These are phyloP conservation scores for Channa striata DNA, from an alignment of 2,797 vertebrate genomes.

Conservation along the genomic window DNA sequence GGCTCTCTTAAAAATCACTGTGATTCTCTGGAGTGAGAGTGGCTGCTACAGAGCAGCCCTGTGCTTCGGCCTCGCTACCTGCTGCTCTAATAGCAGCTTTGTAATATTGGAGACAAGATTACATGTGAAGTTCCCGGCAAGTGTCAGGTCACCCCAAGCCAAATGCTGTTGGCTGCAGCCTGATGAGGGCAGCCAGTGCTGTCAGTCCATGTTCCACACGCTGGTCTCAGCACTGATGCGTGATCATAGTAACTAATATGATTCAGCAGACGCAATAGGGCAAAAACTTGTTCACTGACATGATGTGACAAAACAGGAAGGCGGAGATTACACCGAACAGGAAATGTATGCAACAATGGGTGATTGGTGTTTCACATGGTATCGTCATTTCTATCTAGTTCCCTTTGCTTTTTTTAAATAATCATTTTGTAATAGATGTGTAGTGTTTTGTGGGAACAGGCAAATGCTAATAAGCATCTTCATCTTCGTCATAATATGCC, in stretches of 20 bases:
- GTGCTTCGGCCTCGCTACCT: conserved; percentile 36
- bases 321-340: conserved; percentile 26
- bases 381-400: conserved; percentile 7
- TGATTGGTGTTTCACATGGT: neutral
- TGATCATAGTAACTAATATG: conserved; percentile 42
- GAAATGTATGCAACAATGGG: conserved; percentile 42
- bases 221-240: conserved; percentile 38
- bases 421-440: conserved; percentile 1
- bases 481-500: neutral
- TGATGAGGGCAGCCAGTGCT: conserved; percentile 25
- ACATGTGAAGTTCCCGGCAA: conserved; percentile 48
- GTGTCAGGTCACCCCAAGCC: conserved; percentile 42
- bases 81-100: conserved; percentile 58
- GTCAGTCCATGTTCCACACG: conserved; percentile 24
- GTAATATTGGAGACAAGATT: conserved; percentile 55
- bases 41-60: conserved; percentile 19
- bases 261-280: conserved; percentile 5
- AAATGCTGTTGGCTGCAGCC: conserved; percentile 32
- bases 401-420: conserved; percentile 10
- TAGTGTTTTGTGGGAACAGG: conserved; percentile 4
- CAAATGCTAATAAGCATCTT: conserved; percentile 9
- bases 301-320: conserved; percentile 41
- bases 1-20: conserved; percentile 42
- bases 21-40: conserved; percentile 31
- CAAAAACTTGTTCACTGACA: conserved; percentile 25